Percentiles rank a stretch among this genome's conserved stretches.
Conservation (phyloP, 2,888 invertebrate species). For the Drosophila demipolita region DNA sequence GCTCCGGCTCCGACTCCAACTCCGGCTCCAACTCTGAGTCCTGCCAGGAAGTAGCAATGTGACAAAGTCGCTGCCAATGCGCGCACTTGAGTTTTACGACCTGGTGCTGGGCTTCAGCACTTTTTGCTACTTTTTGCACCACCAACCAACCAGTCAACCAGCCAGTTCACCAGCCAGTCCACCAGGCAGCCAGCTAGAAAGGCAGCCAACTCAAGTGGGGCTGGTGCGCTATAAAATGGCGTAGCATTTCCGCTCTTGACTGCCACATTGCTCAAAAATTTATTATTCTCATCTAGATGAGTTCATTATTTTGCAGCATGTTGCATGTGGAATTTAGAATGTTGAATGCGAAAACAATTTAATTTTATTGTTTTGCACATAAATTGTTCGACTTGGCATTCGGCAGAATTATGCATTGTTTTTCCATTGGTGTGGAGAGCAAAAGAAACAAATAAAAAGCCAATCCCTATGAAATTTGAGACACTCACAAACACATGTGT, state of each 20-base stretch:
- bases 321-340: conserved; percentile 38
- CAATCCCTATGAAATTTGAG: conserved; percentile 58
- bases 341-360: conserved; percentile 83
- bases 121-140: conserved; percentile 33
- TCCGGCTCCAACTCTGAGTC: conserved; percentile 12
- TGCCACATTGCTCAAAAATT: conserved; percentile 69
- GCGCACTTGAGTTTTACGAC: conserved; percentile 80
- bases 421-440: conserved; percentile 17
- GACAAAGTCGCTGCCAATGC: conserved; percentile 73
- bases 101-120: conserved; percentile 53
- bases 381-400: conserved; percentile 63
- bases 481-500: conserved; percentile 33
- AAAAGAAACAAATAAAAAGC: conserved; percentile 9
- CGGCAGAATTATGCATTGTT: conserved; percentile 72
- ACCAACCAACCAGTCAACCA: not conserved
- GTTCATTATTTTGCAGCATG: conserved; percentile 79
- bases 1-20: not conserved
- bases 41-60: conserved; percentile 61
- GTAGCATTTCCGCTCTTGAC: conserved; percentile 44
- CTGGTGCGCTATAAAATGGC: conserved; percentile 61
- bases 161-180: not conserved
- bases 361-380: conserved; percentile 83
- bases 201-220: conserved; percentile 19
- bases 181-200: not conserved
- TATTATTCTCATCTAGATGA: conserved; percentile 80